Evolutionary conservation across 2,113 vertebrate genomes (phyloP), one percentile per base, ranked within the genome.

Genomic region (Lophochroa leadbeateri): DNA sequence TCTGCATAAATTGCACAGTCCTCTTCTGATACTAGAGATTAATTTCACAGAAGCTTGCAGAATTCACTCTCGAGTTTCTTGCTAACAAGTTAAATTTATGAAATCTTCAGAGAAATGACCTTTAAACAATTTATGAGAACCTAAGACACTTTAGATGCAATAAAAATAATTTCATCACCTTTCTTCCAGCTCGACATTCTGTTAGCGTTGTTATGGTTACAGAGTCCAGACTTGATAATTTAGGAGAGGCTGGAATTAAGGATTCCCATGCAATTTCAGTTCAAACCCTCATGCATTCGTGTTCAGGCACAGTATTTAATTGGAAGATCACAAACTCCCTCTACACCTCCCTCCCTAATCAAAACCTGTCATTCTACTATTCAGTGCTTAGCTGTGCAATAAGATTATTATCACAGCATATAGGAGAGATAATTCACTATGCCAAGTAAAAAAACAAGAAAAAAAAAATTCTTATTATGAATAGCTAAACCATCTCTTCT

Each of bases 121-220:
- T 96, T 96, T 94, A 79, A 82, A 91, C 81, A 82, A 89, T 96
- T 96, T 86, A 71, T 87, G 77, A 88, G 83, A 75, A 86, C 33
- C 53, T 70, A 80, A 90, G 84, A 87, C 67, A 90, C 37, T 94
- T 93, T 44, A 92, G 68, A 70, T 70, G 80, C 46, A 93, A 88
- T 92, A 94, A 88, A 94, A 95, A 93, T 60, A 90, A 96, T 93
- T 93, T 90, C 64, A 60, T n/a, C 14, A 50, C 25, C 39, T 79
- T 78, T 94, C 77, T 90, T 50, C 33, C 52, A 78, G 68, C 17
- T 83, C 25, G 63, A 70, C 64, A 60, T 92, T 93, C 82, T 74
- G 47, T 90, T 88, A 71, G 33, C 0, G 76, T 96, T 86, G 92
- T 95, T 96, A 96, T 96, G 90, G 95, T 88, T 94, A 96, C 95